Conservation (phyloP, 2,113 vertebrate genomes). For the Gavialis gangeticus region DNA sequence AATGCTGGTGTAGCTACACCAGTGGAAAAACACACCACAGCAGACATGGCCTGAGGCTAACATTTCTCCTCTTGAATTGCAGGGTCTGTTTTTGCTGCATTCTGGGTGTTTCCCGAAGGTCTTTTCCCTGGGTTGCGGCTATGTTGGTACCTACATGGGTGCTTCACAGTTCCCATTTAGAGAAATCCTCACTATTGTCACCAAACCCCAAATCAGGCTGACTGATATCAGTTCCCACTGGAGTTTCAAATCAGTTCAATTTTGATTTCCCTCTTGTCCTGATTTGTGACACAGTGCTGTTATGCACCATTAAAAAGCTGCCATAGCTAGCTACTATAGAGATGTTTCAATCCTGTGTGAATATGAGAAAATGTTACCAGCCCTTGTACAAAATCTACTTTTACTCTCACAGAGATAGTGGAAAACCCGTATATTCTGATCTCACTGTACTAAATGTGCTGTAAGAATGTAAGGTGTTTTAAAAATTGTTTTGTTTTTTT, state of each 20-base stretch:
- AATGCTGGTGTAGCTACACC: neutral
- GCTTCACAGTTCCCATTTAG: neutral
- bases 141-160: neutral
- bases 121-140: neutral
- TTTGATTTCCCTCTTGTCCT: neutral
- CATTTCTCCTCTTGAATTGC: neutral
- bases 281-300: neutral
- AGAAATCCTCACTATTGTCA: neutral
- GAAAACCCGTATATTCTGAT: neutral
- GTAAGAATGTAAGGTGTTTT: neutral
- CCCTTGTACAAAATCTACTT: neutral
- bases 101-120: neutral
- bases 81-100: rapidly evolving
- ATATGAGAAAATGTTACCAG: neutral
- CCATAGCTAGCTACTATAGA: neutral
- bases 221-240: rapidly evolving
- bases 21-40: neutral
- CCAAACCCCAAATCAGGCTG: neutral
- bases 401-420: neutral
- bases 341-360: neutral
- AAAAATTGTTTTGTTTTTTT: neutral
- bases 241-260: neutral
- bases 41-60: neutral
- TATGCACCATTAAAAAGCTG: neutral
- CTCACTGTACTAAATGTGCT: rapidly evolving